Conservation (phyloP, 1,140 invertebrate species). For the Ptiloglossa arizonensis region DNA sequence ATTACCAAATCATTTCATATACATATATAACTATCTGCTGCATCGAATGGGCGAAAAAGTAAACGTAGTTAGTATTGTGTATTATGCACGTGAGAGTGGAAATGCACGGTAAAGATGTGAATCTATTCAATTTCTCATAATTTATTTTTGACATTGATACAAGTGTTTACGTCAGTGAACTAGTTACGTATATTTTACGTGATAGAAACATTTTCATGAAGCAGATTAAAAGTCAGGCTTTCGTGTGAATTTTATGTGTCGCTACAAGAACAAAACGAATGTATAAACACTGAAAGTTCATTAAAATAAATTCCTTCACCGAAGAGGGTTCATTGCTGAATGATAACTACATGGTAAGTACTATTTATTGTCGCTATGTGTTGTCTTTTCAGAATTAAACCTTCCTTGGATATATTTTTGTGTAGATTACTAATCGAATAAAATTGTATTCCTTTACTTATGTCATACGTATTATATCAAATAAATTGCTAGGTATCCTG, state of each 20-base stretch:
- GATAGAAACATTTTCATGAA: conserved; percentile 5
- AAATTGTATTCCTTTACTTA: too few relatives aligned
- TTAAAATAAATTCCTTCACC: conserved; percentile 12
- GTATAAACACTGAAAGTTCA: conserved; percentile 15
- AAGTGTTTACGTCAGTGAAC: conserved; percentile 14
- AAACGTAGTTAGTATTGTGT: background rate
- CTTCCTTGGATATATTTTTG: background rate
- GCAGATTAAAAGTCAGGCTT: background rate
- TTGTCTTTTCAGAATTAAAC: conserved; percentile 17
- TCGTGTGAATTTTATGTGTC: background rate
- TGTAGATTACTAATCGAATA: too few relatives aligned
- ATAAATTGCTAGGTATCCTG: too few relatives aligned
- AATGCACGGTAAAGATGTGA: background rate
- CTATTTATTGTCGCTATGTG: conserved; percentile 12
- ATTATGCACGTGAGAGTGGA: conserved; percentile 26
- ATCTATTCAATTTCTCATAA: background rate
- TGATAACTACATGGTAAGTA: conserved; percentile 32
- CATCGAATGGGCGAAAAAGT: too few relatives aligned
- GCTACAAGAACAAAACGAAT: background rate
- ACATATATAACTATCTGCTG: background rate
- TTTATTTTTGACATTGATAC: background rate
- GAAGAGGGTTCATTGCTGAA: conserved; percentile 24
- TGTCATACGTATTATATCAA: too few relatives aligned
- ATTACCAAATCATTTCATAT: background rate
- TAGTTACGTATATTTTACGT: background rate